Percentiles rank a stretch among this genome's conserved stretches.
These are phyloP conservation scores for Urocynchramus pylzowi DNA, from an alignment of 2,113 vertebrate genomes.

Conservation along the genomic window DNA sequence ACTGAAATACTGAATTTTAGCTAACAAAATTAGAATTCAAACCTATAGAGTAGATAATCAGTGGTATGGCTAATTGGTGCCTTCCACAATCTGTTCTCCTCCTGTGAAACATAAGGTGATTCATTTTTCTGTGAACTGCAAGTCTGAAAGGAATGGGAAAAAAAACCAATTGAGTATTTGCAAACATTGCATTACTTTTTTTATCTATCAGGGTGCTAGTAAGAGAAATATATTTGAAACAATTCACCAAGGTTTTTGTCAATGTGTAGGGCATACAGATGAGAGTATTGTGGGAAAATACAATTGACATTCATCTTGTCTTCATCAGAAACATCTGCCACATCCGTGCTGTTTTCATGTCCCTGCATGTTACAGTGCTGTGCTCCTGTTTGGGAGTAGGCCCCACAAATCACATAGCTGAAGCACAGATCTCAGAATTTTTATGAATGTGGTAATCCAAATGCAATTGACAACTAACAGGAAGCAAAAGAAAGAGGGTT, in stretches of 20 bases:
- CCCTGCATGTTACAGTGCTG: neutral
- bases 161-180: neutral
- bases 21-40: neutral
- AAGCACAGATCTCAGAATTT: neutral
- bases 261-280: neutral
- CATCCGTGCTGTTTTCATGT: neutral
- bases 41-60: neutral
- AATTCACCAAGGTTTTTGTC: neutral
- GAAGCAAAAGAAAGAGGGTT: neutral
- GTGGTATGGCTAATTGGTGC: neutral
- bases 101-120: neutral
- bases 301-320: neutral
- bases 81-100: neutral
- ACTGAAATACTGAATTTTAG: neutral
- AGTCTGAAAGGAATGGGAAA: neutral
- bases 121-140: neutral
- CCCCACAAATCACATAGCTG: neutral
- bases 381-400: neutral
- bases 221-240: neutral
- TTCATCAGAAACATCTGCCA: neutral
- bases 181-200: neutral
- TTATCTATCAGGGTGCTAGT: neutral
- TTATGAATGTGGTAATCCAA: neutral
- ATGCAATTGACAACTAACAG: neutral
- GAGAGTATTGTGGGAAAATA: neutral